These are phyloP conservation scores for Dyspetes luteomarginatus DNA, from an alignment of 2,888 invertebrate genomes.

Conservation along the genomic window DNA sequence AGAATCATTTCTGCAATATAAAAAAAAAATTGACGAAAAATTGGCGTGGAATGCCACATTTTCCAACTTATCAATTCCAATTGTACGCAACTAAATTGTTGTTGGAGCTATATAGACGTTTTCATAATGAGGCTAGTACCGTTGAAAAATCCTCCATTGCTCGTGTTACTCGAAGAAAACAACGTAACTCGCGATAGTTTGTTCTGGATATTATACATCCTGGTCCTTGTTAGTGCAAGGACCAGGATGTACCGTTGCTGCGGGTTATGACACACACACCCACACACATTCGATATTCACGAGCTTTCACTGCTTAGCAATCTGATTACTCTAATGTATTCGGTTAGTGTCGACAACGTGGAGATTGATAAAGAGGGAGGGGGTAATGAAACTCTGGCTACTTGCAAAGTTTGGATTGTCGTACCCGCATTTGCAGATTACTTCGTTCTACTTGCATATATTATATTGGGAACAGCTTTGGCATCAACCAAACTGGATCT, in stretches of 20 bases:
- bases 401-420: not conserved
- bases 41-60: not conserved
- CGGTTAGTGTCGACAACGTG: constrained; percentile 12
- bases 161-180: not conserved
- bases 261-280: not conserved
- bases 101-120: not conserved
- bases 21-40: not conserved
- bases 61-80: not conserved
- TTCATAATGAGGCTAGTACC: not conserved
- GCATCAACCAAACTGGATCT: not conserved
- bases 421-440: not conserved
- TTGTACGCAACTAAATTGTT: not conserved
- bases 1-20: too few relatives aligned
- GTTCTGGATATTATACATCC: too few relatives aligned
- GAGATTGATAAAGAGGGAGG: not conserved
- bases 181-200: not conserved
- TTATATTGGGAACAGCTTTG: not conserved
- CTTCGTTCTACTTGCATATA: constrained; percentile 2
- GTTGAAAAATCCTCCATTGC: not conserved
- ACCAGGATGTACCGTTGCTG: not conserved
- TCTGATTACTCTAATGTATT: constrained; percentile 25
- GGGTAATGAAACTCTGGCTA: not conserved
- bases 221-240: not conserved
- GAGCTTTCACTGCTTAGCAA: not conserved
- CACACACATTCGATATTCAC: not conserved